Conservation (phyloP, 1,140 invertebrate species). For the Eubasilissa regina region DNA sequence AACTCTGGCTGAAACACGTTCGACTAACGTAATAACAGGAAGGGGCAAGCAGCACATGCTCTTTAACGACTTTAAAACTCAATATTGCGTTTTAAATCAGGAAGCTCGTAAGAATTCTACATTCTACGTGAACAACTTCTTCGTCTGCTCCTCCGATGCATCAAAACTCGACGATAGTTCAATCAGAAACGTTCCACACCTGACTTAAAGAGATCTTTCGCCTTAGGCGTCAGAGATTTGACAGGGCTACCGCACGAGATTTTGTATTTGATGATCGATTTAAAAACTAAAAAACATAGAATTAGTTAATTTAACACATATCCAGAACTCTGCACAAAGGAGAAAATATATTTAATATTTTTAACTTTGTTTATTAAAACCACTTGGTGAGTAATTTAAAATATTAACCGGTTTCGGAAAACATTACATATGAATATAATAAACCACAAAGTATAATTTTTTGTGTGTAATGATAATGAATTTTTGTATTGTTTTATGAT, state of each 20-base stretch:
- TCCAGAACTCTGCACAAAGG: too few relatives aligned
- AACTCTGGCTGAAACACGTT: not conserved
- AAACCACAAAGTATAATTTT: too few relatives aligned
- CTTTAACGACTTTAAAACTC: slow-evolving; percentile 30
- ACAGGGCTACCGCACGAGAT: not conserved
- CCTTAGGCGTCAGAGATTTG: not conserved
- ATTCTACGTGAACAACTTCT: slow-evolving; percentile 1
- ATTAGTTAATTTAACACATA: too few relatives aligned
- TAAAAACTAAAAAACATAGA: too few relatives aligned
- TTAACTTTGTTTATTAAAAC: too few relatives aligned
- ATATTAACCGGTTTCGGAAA: too few relatives aligned
- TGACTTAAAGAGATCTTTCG: slow-evolving; percentile 2
- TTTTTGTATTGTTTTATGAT: too few relatives aligned
- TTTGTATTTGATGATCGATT: too few relatives aligned
- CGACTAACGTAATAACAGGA: slow-evolving; percentile 3
- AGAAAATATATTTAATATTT: too few relatives aligned
- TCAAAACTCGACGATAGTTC: slow-evolving; percentile 23
- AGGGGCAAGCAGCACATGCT: slow-evolving; percentile 8
- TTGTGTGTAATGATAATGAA: too few relatives aligned
- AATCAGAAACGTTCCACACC: slow-evolving; percentile 20
- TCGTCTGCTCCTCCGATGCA: not conserved
- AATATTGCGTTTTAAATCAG: slow-evolving; percentile 36
- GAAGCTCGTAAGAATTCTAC: slow-evolving; percentile 13
- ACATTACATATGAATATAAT: too few relatives aligned
- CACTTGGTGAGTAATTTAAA: too few relatives aligned